Evolutionary conservation across 2,797 vertebrate genomes (phyloP).

Genomic region (Leucoraja ocellata): DNA sequence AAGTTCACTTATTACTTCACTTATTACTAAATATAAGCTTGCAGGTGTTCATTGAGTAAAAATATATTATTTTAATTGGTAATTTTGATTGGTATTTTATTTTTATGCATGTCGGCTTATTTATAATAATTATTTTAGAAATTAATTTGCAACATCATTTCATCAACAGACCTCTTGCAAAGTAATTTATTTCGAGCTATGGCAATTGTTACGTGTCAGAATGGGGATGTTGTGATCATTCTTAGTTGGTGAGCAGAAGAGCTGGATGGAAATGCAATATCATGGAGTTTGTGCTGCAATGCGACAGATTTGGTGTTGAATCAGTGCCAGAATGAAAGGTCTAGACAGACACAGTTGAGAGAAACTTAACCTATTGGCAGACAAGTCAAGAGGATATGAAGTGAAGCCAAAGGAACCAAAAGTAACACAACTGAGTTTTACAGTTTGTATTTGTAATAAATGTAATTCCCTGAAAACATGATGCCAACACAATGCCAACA

Average conservation of each 20-base stretch:
- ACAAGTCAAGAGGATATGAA: no score
- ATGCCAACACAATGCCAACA: no score
- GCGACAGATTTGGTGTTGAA: not conserved
- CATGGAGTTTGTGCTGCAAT: not conserved
- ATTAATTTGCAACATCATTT: not conserved
- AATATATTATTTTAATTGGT: not conserved
- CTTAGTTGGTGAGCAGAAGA: no score
- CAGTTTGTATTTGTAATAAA: not conserved
- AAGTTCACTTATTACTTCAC: no score
- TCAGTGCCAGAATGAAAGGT: not conserved
- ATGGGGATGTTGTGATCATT: not conserved
- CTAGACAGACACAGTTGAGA: no score
- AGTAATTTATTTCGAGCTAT: not conserved
- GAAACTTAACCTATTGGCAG: no score
- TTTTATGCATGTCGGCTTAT: not conserved
- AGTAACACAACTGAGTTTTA: no score
- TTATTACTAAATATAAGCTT: not conserved
- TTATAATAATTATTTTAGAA: not conserved
- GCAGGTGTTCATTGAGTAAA: not conserved
- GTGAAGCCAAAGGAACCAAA: no score
- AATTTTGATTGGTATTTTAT: not conserved
- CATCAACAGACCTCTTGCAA: not conserved
- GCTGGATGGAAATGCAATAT: no score
- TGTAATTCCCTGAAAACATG: not conserved
- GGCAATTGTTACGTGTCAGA: not conserved